These are phyloP conservation scores for Tetramorium parvispinum DNA, from an alignment of 1,140 invertebrate genomes.

Conservation along the genomic window DNA sequence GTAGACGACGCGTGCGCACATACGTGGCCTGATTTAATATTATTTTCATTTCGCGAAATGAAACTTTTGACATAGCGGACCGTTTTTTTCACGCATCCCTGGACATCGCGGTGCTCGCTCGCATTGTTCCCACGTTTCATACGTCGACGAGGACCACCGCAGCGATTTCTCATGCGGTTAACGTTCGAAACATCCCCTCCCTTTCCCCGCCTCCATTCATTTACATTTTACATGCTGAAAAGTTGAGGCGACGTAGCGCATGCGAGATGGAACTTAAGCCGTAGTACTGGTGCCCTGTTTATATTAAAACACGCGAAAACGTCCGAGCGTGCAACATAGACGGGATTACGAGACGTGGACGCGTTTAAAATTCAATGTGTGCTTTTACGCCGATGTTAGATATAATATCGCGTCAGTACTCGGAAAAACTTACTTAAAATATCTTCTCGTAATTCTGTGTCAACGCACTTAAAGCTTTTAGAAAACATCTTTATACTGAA, in stretches of 20 bases:
- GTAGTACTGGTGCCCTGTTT: conserved; percentile 40
- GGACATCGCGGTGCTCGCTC: not conserved
- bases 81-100: conserved; percentile 34
- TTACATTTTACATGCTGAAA: conserved; percentile 53
- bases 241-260: conserved; percentile 47
- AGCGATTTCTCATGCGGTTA: conserved; percentile 38
- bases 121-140: conserved; percentile 56
- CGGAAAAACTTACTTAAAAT: conserved; percentile 35
- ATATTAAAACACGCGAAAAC: conserved; percentile 62
- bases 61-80: conserved; percentile 61
- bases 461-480: not conserved
- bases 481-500: not conserved
- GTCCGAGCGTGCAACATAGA: conserved; percentile 35
- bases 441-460: not conserved
- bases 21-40: conserved; percentile 71
- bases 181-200: conserved; percentile 6
- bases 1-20: conserved; percentile 47
- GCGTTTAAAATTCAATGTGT: conserved; percentile 57
- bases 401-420: not conserved
- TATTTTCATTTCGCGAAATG: conserved; percentile 75
- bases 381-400: conserved; percentile 43
- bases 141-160: conserved; percentile 1
- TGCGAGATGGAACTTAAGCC: conserved; percentile 61
- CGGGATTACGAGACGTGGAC: conserved; percentile 51
- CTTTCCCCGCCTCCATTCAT: conserved; percentile 16